Conservation (phyloP, 2,888 invertebrate species). For the Metallyticus violacea region DNA sequence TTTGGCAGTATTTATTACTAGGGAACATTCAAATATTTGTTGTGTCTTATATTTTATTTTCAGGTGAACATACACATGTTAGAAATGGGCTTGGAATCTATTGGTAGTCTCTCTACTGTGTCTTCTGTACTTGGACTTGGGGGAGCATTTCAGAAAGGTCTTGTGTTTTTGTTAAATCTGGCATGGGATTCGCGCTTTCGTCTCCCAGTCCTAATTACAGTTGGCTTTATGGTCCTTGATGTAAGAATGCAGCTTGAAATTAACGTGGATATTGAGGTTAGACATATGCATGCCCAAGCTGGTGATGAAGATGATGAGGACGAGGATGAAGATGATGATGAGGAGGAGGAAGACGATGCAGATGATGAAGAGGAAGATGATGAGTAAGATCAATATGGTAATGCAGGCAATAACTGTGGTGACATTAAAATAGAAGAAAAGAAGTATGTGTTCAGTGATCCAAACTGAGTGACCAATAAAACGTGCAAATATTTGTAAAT, state of each 20-base stretch:
- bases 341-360: not conserved
- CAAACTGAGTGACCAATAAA: not conserved
- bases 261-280: constrained; percentile 50
- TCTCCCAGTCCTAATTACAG: constrained; percentile 63
- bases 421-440: not conserved
- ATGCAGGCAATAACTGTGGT: not conserved
- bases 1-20: no score
- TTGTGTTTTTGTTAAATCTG: constrained; percentile 66
- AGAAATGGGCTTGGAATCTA: not conserved
- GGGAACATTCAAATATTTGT: no score
- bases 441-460: not conserved
- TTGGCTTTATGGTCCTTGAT: constrained; percentile 64
- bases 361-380: not conserved
- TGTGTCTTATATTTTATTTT: not conserved
- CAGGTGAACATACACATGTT: not conserved
- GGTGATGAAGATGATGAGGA: not conserved
- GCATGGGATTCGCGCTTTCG: constrained; percentile 69
- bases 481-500: not conserved
- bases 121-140: constrained; percentile 22
- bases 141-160: constrained; percentile 45
- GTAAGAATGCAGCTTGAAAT: constrained; percentile 66
- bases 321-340: not conserved
- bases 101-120: not conserved
- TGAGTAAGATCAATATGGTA: not conserved
- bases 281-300: not conserved